Evolutionary conservation across 2,113 vertebrate genomes (phyloP), one percentile per base, ranked within the genome.

Genomic region (Sander lucioperca): DNA sequence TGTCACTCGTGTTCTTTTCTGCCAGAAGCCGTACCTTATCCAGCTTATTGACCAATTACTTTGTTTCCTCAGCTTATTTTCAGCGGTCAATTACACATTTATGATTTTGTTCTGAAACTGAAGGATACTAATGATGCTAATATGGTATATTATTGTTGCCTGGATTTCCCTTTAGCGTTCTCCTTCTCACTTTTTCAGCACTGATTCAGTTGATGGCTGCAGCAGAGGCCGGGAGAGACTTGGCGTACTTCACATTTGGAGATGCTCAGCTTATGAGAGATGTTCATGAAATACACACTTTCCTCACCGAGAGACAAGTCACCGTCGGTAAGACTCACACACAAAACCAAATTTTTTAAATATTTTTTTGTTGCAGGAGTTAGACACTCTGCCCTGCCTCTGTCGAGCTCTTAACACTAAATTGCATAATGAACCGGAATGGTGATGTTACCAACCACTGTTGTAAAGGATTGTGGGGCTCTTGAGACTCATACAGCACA

Each of bases 191-290:
- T 82, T 63, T 75, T 77, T 71, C 94, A 99, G 98, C 97, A 39
- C 96, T 99, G 95, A 96, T 99, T 91, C 98, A 99, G 94, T 93
- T 99, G 73, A 59, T 99, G 96, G 98, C 97, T 27, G 98, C 98
- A 27, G 96, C 97, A 6, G 97, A 97, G 82, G 96, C 97, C 2
- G 97, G 97, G 8, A 96, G 98, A 74, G 98, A 99, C 64, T 79
- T 99, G 84, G 98, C 96, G 53, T 99, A 99, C 92, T 99, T 99
- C 92, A 99, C 98, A 23, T 99, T 99, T 79, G 97, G 97, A 88
- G 98, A 99, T 70, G 94, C 92, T 68, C 95, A 96, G 74, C 95
- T 99, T 68, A 99, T 99, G 98, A 95, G 86, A 86, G 98, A 99
- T 62, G 96, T 99, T 86, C 91, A 98, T 81, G 93, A 87, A 84